Evolutionary conservation across 2,888 invertebrate species (phyloP), one percentile per base, ranked within the genome.

Genomic region (Herminia tarsipennalis): DNA sequence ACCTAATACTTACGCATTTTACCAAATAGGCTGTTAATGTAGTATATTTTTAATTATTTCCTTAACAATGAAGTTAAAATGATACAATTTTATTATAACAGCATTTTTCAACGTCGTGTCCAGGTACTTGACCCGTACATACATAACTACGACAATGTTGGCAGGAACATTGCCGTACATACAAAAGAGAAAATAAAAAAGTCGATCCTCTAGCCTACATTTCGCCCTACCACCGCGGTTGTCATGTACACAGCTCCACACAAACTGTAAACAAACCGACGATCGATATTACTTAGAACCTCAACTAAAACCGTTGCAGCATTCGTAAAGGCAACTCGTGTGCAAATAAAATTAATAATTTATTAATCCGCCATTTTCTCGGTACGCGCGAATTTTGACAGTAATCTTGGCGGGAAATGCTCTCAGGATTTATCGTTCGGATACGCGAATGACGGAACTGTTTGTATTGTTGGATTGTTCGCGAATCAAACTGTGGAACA

Each of bases 201-300:
- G 28, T 48, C 43, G 10, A 36, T 62, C 76, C 73, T 67, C 67
- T 65, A 51, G 70, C 44, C 82, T 76, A 82, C 65, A 67, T 65
- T 70, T 66, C 70, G 65, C 81, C 82, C 83, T 76, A 68, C 79
- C 78, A 78, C 78, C 66, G 80, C 78, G 86, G 90, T 90, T 91
- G 91, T 88, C 90, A 91, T 91, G 91, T 89, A 84, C 76, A 90
- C 91, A 86, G 88, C 71, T 69, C 73, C 57, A 76, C 79, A 66
- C 69, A 87, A 89, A 88, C 86, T 81, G 90, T 90, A 91, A 90
- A 91, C 91, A 91, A 85, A 90, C 52, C 68, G 50, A 13, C 76
- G 88, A 90, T 90, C 90, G 88, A 90, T 90, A 88, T 77, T 71
- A 68, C 76, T 70, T 67, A 66, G 70, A 70, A 73, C 74, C 70